Conservation (phyloP, 2,888 invertebrate species). For the Drosophila meridiana region DNA sequence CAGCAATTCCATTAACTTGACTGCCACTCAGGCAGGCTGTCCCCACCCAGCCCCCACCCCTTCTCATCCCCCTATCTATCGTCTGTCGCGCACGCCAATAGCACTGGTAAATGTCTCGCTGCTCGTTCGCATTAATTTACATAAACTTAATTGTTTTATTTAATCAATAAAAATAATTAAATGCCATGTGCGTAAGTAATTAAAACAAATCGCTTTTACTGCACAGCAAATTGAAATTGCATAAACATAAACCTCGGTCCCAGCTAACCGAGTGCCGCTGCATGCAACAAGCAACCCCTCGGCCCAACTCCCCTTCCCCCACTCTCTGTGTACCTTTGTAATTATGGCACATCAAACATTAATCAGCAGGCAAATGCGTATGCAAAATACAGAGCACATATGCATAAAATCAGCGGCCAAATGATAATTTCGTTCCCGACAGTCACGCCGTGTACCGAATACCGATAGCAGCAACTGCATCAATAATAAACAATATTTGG, state of each 20-base stretch:
- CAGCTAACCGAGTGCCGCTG: constrained; percentile 43
- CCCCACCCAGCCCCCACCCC: background rate
- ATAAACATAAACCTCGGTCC: constrained; percentile 62
- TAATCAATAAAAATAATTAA: constrained; percentile 82
- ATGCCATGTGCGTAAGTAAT: constrained; percentile 81
- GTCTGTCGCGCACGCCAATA: constrained; percentile 30
- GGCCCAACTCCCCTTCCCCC: background rate
- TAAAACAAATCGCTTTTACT: constrained; percentile 80
- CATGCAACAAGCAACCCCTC: constrained; percentile 56
- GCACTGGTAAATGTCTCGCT: constrained; percentile 48
- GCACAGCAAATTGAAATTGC: constrained; percentile 75
- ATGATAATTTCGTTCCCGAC: constrained; percentile 68
- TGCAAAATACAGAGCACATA: constrained; percentile 39
- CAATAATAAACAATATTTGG: constrained; percentile 38
- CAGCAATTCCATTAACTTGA: constrained; percentile 77
- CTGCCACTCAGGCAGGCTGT: constrained; percentile 44
- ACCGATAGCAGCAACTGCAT: constrained; percentile 11
- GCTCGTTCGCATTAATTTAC: constrained; percentile 68
- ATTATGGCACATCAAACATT: constrained; percentile 77
- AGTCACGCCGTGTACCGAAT: constrained; percentile 36
- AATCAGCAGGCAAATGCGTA: constrained; percentile 71
- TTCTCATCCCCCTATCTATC: background rate
- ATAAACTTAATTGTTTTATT: constrained; percentile 82
- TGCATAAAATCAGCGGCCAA: constrained; percentile 50
- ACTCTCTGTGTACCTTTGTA: constrained; percentile 55